Base-by-base conservation (phyloP, 2,888 invertebrate species). In the Cordilura impudica region DNA sequence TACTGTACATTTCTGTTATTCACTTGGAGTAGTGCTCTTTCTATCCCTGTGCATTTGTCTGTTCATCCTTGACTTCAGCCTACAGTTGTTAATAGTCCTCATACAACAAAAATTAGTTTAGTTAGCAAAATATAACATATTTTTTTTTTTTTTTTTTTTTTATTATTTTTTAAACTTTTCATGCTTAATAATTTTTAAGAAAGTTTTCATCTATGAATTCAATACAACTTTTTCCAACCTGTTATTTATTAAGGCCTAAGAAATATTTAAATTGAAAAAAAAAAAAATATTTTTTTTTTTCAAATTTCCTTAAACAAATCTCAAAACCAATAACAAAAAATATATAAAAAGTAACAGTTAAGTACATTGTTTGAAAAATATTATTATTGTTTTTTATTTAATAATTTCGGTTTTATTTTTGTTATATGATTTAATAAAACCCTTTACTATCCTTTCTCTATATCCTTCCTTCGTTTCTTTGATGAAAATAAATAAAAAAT, bases 381-480 rank as follows among this genome's bases (percentile, higher is more conserved):
- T 39, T 61, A n/a, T 19, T 26, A 19, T 21, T 21, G 61, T 23
- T 29, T 8, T 35, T 21, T 49, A n/a, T 56, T 16, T 16, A 5
- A 18, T 56, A 1, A 21, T 14, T 14, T 61, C 31, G n/a, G 18
- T 67, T 71, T 58, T 47, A 10, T 0, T 19, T 29, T 58, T 53
- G 4, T 19, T 66, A 35, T 14, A 39, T 35, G 56, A 47, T 19
- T 66, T 60, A 49, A 8, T 47, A 53, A 53, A 47, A 66, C 71
- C 76, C 79, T 71, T 31, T 45, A 79, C 66, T 79, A 67, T 79
- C 79, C 75, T 72, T 53, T 76, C 67, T 79, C 71, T 71, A 53
- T 76, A 67, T 76, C 76, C 79, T 79, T 66, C 54, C 75, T 54
- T 16, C 12, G n/a, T 54, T 74, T 23, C 14, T 61, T 69, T 49